Evolutionary conservation across 2,888 invertebrate genomes (phyloP).

Genomic region (Xylota sylvarum): DNA sequence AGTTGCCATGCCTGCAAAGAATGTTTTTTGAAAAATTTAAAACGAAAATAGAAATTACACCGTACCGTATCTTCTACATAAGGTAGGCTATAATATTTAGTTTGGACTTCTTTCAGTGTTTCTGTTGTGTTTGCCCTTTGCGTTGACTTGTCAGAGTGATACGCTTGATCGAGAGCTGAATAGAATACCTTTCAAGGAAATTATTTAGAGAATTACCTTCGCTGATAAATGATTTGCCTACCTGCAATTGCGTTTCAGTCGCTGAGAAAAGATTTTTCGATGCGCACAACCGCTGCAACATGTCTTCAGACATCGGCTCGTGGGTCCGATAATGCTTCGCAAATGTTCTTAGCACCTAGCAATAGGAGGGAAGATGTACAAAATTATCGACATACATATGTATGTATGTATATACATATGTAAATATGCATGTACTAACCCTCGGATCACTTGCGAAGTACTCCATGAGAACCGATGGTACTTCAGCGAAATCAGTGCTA

Average conservation of each 20-base stretch:
- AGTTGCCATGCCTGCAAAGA: slow-evolving; percentile 94
- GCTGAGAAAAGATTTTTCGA: slow-evolving; percentile 95
- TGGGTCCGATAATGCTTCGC: slow-evolving; percentile 96
- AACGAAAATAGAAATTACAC: slow-evolving; percentile 46
- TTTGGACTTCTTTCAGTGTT: slow-evolving; percentile 91
- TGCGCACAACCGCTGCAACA: slow-evolving; percentile 92
- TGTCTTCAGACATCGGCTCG: slow-evolving; percentile 91
- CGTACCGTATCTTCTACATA: slow-evolving; percentile 94
- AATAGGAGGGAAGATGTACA: background rate
- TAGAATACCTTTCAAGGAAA: slow-evolving; percentile 90
- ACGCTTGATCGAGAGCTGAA: slow-evolving; percentile 95
- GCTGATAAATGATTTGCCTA: slow-evolving; percentile 77
- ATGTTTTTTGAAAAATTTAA: background rate
- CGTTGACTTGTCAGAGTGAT: slow-evolving; percentile 87
- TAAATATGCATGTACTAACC: slow-evolving; percentile 83
- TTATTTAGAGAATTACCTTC: background rate
- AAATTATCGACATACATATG: too few species aligned
- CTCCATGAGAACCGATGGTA: slow-evolving; percentile 99
- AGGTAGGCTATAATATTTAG: slow-evolving; percentile 93
- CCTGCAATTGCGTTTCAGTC: slow-evolving; percentile 94
- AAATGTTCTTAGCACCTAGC: slow-evolving; percentile 92
- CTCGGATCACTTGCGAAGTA: slow-evolving; percentile 96
- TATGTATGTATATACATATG: too few species aligned
- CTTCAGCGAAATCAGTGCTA: slow-evolving; percentile 99
- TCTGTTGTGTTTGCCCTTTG: slow-evolving; percentile 87